A percentile compares a stretch with the other conserved stretches of the same genome.
phyloP scores from a whole-genome alignment of 2,113 vertebrate genomes.

The Triplophysa rosa region DNA sequence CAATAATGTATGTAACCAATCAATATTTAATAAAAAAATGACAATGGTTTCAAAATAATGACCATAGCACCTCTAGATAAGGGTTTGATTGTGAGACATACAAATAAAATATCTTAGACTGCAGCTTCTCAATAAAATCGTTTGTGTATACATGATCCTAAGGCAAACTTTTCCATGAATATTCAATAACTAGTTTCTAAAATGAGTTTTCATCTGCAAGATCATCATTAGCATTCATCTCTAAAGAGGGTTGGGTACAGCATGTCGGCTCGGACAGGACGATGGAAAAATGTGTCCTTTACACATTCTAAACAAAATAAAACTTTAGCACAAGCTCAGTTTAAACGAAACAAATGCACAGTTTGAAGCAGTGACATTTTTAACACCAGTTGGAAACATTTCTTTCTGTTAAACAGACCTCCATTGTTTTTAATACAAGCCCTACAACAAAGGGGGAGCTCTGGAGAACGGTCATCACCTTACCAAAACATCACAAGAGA shows the following conservation, averaged over 20 bases:
- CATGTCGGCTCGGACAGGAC: not conserved
- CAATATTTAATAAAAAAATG: too few relatives aligned
- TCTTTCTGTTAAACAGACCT: too few relatives aligned
- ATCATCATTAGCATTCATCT: not conserved
- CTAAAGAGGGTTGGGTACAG: too few relatives aligned
- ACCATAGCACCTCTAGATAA: not conserved
- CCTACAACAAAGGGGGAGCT: not conserved
- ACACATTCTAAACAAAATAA: too few relatives aligned
- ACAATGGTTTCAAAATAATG: not conserved
- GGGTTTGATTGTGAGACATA: too few relatives aligned
- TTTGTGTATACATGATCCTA: not conserved
- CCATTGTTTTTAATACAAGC: too few relatives aligned
- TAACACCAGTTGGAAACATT: not conserved
- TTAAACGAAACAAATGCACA: not conserved
- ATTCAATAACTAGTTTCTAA: not conserved
- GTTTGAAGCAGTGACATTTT: not conserved
- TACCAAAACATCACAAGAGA: too few relatives aligned
- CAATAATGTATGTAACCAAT: too few relatives aligned
- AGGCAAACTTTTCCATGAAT: not conserved
- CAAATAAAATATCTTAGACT: too few relatives aligned
- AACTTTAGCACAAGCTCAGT: not conserved
- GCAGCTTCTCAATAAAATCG: not conserved
- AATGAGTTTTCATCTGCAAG: not conserved
- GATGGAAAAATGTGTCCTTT: not conserved
- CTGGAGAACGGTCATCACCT: too few relatives aligned